Conservation (phyloP, 2,113 vertebrate species). For the Calidris pugnax region DNA sequence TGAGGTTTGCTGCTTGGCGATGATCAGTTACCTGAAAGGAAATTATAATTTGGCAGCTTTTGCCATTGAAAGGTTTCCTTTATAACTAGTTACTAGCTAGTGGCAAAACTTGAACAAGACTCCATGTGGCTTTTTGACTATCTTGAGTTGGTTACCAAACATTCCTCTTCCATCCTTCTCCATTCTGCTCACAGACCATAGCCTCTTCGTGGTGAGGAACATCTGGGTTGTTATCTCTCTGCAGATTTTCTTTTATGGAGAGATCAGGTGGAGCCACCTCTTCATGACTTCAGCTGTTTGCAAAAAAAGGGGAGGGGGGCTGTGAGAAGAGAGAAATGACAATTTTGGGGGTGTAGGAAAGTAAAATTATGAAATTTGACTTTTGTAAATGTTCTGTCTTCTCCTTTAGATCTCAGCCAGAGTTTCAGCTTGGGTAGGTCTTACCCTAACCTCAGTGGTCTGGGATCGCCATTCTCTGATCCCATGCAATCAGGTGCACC, state of each 20-base stretch:
- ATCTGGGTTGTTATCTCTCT: background rate
- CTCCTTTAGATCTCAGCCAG: slow-evolving; percentile 53
- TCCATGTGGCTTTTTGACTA: accelerated
- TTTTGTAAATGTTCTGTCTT: slow-evolving; percentile 41
- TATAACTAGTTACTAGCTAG: background rate
- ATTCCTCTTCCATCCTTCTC: background rate
- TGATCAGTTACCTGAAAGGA: background rate
- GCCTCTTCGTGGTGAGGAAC: background rate
- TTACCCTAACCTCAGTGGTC: background rate
- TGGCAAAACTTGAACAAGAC: background rate
- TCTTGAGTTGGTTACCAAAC: background rate
- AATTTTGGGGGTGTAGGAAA: background rate
- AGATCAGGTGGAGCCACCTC: background rate
- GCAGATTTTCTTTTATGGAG: background rate
- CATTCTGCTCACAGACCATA: background rate
- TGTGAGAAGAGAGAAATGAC: background rate
- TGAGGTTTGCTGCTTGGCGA: background rate
- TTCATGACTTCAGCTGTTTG: background rate
- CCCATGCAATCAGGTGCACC: slow-evolving; percentile 21
- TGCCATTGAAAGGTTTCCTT: background rate
- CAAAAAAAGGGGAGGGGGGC: background rate
- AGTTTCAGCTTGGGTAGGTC: slow-evolving; percentile 60
- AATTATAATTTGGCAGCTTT: background rate
- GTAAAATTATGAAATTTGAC: background rate
- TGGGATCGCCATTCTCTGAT: slow-evolving; percentile 35